Evolutionary conservation across 2,888 invertebrate species (phyloP), one percentile per base, ranked within the genome.

Genomic region (Endotricha flammealis): DNA sequence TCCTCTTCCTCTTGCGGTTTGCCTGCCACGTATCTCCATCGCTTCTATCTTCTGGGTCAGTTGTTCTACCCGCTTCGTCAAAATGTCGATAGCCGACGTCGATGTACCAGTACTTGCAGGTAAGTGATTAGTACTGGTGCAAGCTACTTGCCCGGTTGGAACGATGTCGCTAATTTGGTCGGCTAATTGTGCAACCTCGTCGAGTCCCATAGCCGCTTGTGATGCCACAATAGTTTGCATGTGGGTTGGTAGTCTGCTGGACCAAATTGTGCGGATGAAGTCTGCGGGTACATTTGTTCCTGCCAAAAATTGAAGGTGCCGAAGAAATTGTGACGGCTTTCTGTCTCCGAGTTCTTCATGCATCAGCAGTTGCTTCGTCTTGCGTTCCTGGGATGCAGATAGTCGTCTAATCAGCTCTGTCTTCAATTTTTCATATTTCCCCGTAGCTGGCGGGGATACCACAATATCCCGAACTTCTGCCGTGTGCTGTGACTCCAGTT

Each of bases 271-370:
- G n/a, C n/a, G n/a, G n/a, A n/a, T n/a, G n/a, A n/a, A n/a, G n/a
- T n/a, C n/a, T n/a, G n/a, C 39, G 0, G 43, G 35, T 2, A 46
- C 36, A 1, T 1, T 23, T 0, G 35, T 13, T 2, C 50, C 48
- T 1, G 50, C 46, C 2, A 50, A 30, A 16, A 24, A 10, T n/a
- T 37, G 35, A 2, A 50, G 23, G 49, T n/a, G n/a, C n/a, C n/a
- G n/a, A n/a, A n/a, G n/a, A n/a, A n/a, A n/a, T n/a, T n/a, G n/a
- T n/a, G n/a, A 50, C 1, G 48, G 46, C 9, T 44, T 45, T 8
- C 50, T 30, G 24, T 53, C 51, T 4, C 46, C 51, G 0, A 50
- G 23, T 25, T 51, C 48, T 20, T 48, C 45, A n/a, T 48, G 44
- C 29, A 37, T 38, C 3, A 12, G 11, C 10, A 27, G 12, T 12